Evolutionary conservation across 1,140 invertebrate genomes (phyloP).

Genomic region (Cheumatopsyche charites): DNA sequence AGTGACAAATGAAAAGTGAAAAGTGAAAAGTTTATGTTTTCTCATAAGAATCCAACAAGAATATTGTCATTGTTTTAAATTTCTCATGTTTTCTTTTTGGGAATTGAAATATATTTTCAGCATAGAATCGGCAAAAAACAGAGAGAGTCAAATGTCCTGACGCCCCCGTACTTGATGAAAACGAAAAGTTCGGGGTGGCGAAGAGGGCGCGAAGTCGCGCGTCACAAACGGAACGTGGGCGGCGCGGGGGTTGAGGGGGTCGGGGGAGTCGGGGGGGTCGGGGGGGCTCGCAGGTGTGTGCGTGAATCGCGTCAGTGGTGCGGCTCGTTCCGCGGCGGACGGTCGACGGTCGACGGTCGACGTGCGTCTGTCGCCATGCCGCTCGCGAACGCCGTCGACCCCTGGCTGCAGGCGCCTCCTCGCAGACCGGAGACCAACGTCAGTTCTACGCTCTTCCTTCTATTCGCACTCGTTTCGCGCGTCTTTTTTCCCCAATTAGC

Average conservation of each 20-base stretch:
- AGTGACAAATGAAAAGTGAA: too few relatives aligned
- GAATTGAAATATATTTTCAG: too few relatives aligned
- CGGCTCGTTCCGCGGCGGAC: background rate
- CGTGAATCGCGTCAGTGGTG: background rate
- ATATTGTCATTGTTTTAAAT: too few relatives aligned
- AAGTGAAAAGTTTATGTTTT: too few relatives aligned
- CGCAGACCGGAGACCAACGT: background rate
- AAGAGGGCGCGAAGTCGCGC: too few relatives aligned
- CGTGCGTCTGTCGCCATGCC: background rate
- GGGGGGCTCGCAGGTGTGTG: background rate
- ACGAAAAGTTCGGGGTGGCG: too few relatives aligned
- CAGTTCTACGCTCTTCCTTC: background rate
- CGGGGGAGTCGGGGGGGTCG: background rate
- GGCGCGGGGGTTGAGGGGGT: background rate
- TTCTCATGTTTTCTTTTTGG: too few relatives aligned
- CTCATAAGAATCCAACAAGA: too few relatives aligned
- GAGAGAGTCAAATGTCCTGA: too few relatives aligned
- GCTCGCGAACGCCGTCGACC: conserved; percentile 26
- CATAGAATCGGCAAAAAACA: too few relatives aligned
- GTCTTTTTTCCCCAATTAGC: background rate
- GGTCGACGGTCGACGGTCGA: background rate
- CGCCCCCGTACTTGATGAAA: too few relatives aligned
- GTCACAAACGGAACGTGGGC: too few relatives aligned
- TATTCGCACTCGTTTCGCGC: background rate
- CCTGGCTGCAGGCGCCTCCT: conserved; percentile 12